These are phyloP conservation scores for Urechis unicinctus DNA, from an alignment of 2,888 invertebrate species.

Conservation along the genomic window DNA sequence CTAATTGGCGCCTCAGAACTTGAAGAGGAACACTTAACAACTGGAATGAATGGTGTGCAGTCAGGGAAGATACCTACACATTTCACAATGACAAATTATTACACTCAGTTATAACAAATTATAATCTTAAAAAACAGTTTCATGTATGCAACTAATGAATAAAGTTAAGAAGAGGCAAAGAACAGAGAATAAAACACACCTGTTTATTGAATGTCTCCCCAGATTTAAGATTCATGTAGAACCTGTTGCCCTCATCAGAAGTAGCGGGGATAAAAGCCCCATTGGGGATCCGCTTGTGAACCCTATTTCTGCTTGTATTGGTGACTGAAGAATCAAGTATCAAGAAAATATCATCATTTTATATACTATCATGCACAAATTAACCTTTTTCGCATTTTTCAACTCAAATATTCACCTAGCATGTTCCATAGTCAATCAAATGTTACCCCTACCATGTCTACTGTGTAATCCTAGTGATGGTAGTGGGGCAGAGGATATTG, in stretches of 20 bases:
- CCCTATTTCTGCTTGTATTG: constrained; percentile 22
- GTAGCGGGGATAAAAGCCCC: constrained; percentile 35
- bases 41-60: constrained; percentile 11
- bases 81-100: too few species aligned
- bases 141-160: not conserved
- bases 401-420: too few species aligned
- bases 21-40: constrained; percentile 28
- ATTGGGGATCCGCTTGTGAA: constrained; percentile 32
- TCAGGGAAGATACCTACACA: too few species aligned
- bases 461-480: too few species aligned
- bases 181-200: not conserved
- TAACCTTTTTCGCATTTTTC: too few species aligned
- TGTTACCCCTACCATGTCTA: too few species aligned
- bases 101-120: too few species aligned
- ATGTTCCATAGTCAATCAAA: too few species aligned
- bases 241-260: constrained; percentile 31
- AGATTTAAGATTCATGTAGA: constrained; percentile 34
- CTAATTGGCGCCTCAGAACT: constrained; percentile 30
- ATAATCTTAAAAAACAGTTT: not conserved
- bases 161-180: not conserved
- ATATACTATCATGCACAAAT: too few species aligned
- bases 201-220: constrained; percentile 2
- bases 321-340: too few species aligned
- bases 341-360: too few species aligned
- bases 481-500: too few species aligned